Evolutionary conservation across 2,797 vertebrate genomes (phyloP).

Genomic region (Graptemys geographica): DNA sequence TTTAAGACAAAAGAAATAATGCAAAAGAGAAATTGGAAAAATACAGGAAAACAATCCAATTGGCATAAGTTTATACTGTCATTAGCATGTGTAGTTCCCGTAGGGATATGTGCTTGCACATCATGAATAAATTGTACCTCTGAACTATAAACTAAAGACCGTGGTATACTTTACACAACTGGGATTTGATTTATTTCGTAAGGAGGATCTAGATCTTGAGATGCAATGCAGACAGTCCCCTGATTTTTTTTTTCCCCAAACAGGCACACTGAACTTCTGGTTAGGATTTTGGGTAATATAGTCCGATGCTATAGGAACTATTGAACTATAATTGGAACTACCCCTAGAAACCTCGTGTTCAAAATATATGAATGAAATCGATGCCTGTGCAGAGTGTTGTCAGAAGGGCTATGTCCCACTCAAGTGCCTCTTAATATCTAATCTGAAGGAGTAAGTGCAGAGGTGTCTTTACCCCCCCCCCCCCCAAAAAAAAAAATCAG

Average conservation of each 20-base stretch:
- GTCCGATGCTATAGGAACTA: not conserved
- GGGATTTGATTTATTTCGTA: not conserved
- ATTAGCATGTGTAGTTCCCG: not conserved
- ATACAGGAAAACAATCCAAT: constrained; percentile 1
- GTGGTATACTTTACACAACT: fast-evolving
- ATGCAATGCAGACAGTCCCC: not conserved
- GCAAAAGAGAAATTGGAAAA: not conserved
- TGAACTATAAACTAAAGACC: not conserved
- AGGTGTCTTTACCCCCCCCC: not conserved
- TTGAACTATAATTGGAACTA: no score
- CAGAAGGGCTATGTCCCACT: not conserved
- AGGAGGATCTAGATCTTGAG: not conserved
- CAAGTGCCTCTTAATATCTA: not conserved
- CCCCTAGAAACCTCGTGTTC: not conserved
- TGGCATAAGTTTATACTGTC: not conserved
- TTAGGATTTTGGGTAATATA: not conserved
- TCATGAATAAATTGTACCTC: not conserved
- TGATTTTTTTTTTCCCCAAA: not conserved
- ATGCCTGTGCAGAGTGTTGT: not conserved
- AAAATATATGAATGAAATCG: not conserved
- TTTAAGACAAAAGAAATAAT: constrained; percentile 12
- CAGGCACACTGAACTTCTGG: not conserved
- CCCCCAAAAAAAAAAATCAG: no score
- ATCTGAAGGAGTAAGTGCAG: not conserved
- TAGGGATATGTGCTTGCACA: not conserved